phyloP scores from a whole-genome alignment of 2,888 invertebrate species.

The Chymomyza fuscimana region DNA sequence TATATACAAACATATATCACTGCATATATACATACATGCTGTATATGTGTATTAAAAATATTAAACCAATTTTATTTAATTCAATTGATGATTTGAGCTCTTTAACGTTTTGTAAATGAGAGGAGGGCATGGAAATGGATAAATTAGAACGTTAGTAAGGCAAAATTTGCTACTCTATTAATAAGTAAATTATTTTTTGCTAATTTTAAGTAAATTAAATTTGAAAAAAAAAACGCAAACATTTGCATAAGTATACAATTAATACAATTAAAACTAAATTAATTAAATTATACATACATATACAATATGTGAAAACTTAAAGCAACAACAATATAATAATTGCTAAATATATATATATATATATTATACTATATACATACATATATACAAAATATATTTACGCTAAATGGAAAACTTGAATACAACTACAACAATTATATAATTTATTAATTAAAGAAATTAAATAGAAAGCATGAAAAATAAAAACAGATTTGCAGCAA shows the following conservation, averaged over 20 bases:
- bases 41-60: conserved; percentile 14
- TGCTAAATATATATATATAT: conserved; percentile 6
- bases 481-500: conserved; percentile 39
- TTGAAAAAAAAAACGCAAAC: conserved; percentile 29
- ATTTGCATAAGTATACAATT: conserved; percentile 73
- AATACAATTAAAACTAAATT: conserved; percentile 61
- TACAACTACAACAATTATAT: conserved; percentile 42
- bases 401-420: background rate
- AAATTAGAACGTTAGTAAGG: conserved; percentile 10
- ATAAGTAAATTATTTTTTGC: conserved; percentile 50
- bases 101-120: conserved; percentile 17
- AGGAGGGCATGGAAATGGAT: background rate
- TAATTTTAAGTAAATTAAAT: conserved; percentile 50
- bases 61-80: conserved; percentile 11
- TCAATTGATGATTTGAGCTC: background rate
- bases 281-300: conserved; percentile 13
- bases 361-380: background rate
- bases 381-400: background rate
- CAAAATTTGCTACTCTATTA: conserved; percentile 17
- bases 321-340: background rate
- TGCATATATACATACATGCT: background rate
- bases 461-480: conserved; percentile 4
- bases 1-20: conserved; percentile 38
- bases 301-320: conserved; percentile 2
- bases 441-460: conserved; percentile 49